phyloP scores from a whole-genome alignment of 2,113 vertebrate genomes.

The Ailurus styani region DNA sequence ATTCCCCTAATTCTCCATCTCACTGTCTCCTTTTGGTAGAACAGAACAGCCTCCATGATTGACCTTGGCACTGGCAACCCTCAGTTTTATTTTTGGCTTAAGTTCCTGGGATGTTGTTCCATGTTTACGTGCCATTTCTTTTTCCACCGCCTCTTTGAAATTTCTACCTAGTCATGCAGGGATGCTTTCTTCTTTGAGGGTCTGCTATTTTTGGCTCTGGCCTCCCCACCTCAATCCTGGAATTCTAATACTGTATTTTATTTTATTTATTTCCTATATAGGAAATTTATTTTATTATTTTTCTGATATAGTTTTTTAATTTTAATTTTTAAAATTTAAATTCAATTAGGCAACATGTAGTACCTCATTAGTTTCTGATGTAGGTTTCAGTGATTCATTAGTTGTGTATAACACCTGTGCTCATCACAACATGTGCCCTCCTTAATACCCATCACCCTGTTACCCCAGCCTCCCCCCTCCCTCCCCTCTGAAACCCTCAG shows the following conservation, averaged over 20 bases:
- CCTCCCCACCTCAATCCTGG: not conserved
- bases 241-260: constrained; percentile 53
- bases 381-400: no score
- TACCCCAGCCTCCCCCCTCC: no score
- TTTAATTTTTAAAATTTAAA: no score
- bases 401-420: no score
- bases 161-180: constrained; percentile 23
- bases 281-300: no score
- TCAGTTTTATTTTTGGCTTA: constrained; percentile 55
- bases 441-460: no score
- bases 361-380: no score
- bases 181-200: constrained; percentile 38
- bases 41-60: constrained; percentile 4
- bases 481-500: no score
- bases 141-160: constrained; percentile 35
- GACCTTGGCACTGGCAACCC: not conserved
- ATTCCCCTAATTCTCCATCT: not conserved
- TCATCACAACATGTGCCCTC: no score
- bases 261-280: not conserved
- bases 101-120: constrained; percentile 23
- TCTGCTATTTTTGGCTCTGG: constrained; percentile 47
- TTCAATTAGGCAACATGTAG: no score
- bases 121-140: constrained; percentile 37
- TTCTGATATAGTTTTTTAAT: not conserved
- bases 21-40: not conserved